phyloP scores from a whole-genome alignment of 2,888 invertebrate genomes.

The Anthoptus insignis region DNA sequence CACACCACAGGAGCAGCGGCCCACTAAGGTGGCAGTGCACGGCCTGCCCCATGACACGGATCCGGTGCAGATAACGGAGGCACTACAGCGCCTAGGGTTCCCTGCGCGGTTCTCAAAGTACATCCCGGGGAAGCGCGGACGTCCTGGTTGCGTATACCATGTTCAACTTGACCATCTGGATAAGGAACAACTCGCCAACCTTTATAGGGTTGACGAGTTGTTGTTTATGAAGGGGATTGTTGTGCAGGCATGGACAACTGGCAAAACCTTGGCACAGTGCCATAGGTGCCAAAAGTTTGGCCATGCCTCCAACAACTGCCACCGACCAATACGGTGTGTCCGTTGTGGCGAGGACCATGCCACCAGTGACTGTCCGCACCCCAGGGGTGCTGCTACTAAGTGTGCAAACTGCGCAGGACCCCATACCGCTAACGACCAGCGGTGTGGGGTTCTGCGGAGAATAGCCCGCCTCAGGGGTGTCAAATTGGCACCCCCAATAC shows the following conservation, averaged over 20 bases:
- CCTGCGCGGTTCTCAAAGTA: conserved; percentile 36
- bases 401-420: not conserved
- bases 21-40: not conserved
- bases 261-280: conserved; percentile 31
- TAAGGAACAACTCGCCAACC: not conserved
- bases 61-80: not conserved
- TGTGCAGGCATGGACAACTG: conserved; percentile 45
- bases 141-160: conserved; percentile 40
- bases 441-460: not conserved
- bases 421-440: not conserved
- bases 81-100: conserved; percentile 8
- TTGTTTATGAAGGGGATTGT: conserved; percentile 31
- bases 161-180: conserved; percentile 6
- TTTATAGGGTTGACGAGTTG: not conserved
- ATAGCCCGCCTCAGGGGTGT: not conserved
- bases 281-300: conserved; percentile 48
- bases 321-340: conserved; percentile 32
- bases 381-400: not conserved
- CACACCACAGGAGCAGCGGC: not conserved
- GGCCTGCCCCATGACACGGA: not conserved
- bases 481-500: not conserved
- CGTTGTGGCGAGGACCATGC: conserved; percentile 21
- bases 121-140: conserved; percentile 26
- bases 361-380: conserved; percentile 21
- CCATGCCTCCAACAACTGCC: conserved; percentile 48